Percentiles rank a stretch among this genome's conserved stretches.
These are phyloP conservation scores for Rotaria macrura DNA, from an alignment of 2,888 invertebrate genomes.

Conservation along the genomic window DNA sequence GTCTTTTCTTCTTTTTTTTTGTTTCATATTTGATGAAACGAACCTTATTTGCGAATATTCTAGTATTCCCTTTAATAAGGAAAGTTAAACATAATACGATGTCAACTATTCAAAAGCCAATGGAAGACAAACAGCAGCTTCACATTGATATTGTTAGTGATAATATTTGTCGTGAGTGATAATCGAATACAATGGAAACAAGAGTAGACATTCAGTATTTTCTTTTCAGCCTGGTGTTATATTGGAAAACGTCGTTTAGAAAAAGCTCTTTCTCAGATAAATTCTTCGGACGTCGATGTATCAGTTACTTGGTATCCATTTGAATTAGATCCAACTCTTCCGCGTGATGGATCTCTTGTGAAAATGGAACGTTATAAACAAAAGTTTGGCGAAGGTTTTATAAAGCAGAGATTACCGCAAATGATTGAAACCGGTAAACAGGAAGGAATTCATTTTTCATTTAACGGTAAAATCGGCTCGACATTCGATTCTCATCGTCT, in stretches of 20 bases:
- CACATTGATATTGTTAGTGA: not conserved
- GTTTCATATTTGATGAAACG: not conserved
- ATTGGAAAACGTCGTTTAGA: not conserved
- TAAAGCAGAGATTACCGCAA: not conserved
- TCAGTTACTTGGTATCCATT: not conserved
- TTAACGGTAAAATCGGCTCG: not conserved
- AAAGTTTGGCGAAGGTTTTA: not conserved
- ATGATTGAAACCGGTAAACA: conserved; percentile 6
- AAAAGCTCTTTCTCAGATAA: not conserved
- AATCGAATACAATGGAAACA: not conserved
- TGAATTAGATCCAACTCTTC: not conserved
- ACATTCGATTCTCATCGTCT: conserved; percentile 22
- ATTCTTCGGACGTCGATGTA: not conserved
- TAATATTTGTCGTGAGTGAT: not conserved
- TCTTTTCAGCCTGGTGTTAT: not conserved
- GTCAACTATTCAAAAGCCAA: not conserved
- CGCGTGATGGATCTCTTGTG: not conserved
- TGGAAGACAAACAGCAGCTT: not conserved
- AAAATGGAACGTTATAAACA: conserved; percentile 16
- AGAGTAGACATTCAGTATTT: not conserved
- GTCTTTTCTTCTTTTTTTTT: too few species aligned
- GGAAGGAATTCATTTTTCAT: conserved; percentile 8
- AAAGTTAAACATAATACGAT: not conserved
- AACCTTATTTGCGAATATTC: not conserved
- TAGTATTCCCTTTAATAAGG: not conserved